Conservation (phyloP, 37 sponge, comb jelly and placozoan species). For the Chondrilla cf. caribensis region DNA sequence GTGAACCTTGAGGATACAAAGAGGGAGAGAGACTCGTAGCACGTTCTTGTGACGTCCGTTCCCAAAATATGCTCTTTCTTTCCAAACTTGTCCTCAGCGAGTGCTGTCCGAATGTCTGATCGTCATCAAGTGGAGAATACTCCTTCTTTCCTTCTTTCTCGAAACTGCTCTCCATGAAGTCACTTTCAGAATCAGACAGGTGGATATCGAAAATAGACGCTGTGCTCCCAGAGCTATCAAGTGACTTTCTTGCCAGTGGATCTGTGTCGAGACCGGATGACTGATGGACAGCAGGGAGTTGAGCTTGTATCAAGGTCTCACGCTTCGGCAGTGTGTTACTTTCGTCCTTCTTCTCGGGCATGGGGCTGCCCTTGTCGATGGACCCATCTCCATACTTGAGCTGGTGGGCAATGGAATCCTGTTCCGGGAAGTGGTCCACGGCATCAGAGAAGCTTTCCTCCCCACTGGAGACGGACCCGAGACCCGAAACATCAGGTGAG, state of each 20-base stretch:
- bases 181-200: neutral
- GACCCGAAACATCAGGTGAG: neutral
- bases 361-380: too few species aligned
- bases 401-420: neutral
- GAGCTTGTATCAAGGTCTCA: too few species aligned
- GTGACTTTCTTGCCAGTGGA: neutral
- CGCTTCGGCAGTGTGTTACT: too few species aligned
- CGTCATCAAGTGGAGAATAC: neutral
- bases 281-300: too few species aligned
- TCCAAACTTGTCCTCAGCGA: neutral
- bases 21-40: neutral
- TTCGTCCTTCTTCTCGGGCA: too few species aligned
- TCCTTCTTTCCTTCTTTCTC: neutral
- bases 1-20: neutral
- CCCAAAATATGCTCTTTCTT: neutral
- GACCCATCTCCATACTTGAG: neutral
- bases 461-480: neutral
- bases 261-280: too few species aligned
- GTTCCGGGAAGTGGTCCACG: neutral
- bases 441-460: slow-evolving; percentile 6
- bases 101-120: neutral
- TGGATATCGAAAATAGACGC: neutral
- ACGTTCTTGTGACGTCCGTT: neutral
- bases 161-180: neutral
- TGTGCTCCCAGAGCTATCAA: neutral